These are phyloP conservation scores for Cylas formicarius DNA, from an alignment of 1,140 invertebrate species.

Conservation along the genomic window DNA sequence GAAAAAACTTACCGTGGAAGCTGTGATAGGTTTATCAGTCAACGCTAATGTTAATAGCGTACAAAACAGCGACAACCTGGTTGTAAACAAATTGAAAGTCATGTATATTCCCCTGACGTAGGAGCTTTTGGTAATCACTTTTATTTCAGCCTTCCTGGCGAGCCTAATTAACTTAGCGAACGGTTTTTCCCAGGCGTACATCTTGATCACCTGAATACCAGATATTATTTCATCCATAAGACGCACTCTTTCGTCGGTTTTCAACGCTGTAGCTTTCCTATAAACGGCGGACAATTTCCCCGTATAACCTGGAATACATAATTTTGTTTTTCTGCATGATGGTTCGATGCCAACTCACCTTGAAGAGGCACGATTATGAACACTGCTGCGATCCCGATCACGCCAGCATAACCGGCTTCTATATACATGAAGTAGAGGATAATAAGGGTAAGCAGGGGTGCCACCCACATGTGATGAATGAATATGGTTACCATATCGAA, in stretches of 20 bases:
- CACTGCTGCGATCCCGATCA: conserved; percentile 62
- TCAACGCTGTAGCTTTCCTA: conserved; percentile 54
- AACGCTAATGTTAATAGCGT: conserved; percentile 55
- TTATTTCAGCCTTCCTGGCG: conserved; percentile 54
- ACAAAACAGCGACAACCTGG: conserved; percentile 58
- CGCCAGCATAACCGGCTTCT: conserved; percentile 55
- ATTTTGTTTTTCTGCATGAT: no score
- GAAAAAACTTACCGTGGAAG: conserved; percentile 47
- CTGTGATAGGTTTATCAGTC: conserved; percentile 47
- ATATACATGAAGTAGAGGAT: conserved; percentile 57
- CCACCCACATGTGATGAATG: conserved; percentile 57
- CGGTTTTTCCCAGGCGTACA: conserved; percentile 73
- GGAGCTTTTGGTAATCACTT: conserved; percentile 56
- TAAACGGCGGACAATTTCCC: conserved; percentile 59
- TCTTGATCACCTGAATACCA: conserved; percentile 69
- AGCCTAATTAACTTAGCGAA: conserved; percentile 55
- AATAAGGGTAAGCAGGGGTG: conserved; percentile 56
- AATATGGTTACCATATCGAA: conserved; percentile 55
- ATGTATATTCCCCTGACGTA: conserved; percentile 66
- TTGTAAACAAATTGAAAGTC: conserved; percentile 63
- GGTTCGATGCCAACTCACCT: no score
- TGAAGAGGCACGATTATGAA: conserved; percentile 68
- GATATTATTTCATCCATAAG: conserved; percentile 74
- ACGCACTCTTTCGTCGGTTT: conserved; percentile 68
- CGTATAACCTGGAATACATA: conserved; percentile 42